Evolutionary conservation across 2,888 invertebrate species (phyloP), one percentile per base, ranked within the genome.

Genomic region (Busseola fusca): DNA sequence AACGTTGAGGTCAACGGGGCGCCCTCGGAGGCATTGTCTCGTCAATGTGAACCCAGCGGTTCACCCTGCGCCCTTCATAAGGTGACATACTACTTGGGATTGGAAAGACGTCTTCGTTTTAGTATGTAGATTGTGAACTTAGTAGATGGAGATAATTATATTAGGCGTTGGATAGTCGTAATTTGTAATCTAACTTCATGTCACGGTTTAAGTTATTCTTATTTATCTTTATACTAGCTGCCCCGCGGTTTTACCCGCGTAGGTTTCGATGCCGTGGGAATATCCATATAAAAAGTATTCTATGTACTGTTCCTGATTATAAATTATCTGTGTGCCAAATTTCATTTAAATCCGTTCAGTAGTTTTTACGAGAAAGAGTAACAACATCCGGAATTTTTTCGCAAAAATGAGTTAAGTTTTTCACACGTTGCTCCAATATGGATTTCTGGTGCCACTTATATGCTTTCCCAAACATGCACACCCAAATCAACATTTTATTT

Each of bases 21-120:
- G 89, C 88, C 89, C 89, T 89, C 87, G 76, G 72, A 54, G 86
- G 82, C 86, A 84, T 86, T 88, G 90, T 88, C 89, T 88, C 79
- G 65, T 84, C 87, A 88, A 88, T 87, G 89, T 89, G 87, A 90
- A 84, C 83, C 75, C 60, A 73, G 67, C 59, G 65, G 72, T 80
- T 82, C 80, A 84, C 85, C 87, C 84, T 78, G 69, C 83, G 87
- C 84, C 88, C 87, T 86, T 86, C 68, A 54, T 60, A 85, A 88
- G 88, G 88, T 88, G 88, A 88, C 87, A 83, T 68, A 71, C 78
- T 72, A 81, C 67, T 57, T 59, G 27, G 48, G 50, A 66, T 52
- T 54, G 58, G 66, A 66, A 57, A 74, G 64, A 54, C 65, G 67
- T 64, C 67, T 66, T 40, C 27, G 50, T 40, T 42, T 69, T 63